Percentiles rank a stretch among this genome's conserved stretches.
Conservation (phyloP, 2,797 vertebrate species). For the Garrulus glandarius region DNA sequence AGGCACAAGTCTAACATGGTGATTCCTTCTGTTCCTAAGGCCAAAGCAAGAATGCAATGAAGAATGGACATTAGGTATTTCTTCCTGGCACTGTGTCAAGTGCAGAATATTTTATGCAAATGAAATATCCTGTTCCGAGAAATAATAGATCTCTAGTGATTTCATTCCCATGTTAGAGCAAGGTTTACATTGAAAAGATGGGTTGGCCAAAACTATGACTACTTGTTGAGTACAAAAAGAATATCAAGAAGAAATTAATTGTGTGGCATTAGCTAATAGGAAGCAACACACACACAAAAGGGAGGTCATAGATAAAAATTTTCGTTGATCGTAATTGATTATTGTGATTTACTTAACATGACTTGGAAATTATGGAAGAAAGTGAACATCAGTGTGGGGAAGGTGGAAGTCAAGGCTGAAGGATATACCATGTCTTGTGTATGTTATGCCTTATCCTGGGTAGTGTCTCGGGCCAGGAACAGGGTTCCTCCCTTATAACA, state of each 20-base stretch:
- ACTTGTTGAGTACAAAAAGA: conserved; percentile 58
- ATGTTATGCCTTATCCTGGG: neutral
- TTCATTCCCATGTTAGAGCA: conserved; percentile 66
- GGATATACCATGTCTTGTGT: neutral
- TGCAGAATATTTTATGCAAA: conserved; percentile 80
- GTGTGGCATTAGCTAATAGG: conserved; percentile 76
- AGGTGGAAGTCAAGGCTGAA: conserved; percentile 17
- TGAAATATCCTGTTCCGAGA: conserved; percentile 79
- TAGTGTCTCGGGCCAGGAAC: neutral
- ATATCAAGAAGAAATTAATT: conserved; percentile 73
- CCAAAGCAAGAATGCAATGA: conserved; percentile 49
- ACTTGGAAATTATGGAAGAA: conserved; percentile 46
- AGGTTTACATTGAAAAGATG: conserved; percentile 74
- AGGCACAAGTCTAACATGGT: neutral
- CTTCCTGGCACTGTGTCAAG: conserved; percentile 76
- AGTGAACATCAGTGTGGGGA: neutral
- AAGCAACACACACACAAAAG: conserved; percentile 3
- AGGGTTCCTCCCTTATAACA: neutral
- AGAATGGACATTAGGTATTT: conserved; percentile 66
- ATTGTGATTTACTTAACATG: conserved; percentile 66
- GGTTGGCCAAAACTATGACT: conserved; percentile 58
- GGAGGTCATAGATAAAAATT: conserved; percentile 62
- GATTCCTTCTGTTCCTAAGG: conserved; percentile 54
- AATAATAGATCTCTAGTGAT: conserved; percentile 78
- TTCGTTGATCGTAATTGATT: conserved; percentile 63